Base-by-base conservation (phyloP, 2,113 vertebrate species). In the Vanacampus margaritifer region DNA sequence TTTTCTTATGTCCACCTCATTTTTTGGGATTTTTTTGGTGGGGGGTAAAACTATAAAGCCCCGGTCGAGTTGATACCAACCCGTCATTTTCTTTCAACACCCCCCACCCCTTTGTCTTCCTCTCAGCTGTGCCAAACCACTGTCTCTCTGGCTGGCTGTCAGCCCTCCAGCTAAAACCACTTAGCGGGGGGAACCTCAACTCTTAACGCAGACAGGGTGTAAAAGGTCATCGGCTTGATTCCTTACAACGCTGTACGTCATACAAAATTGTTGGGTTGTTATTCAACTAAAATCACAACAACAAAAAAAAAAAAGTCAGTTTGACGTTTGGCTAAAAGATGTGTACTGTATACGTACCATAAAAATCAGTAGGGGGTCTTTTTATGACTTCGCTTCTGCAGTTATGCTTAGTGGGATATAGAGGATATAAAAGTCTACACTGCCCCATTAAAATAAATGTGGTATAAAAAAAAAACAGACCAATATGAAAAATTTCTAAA, bases 91-190 rank as follows among this genome's bases (percentile, higher is more conserved):
- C 73, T 65, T 67, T 82, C 80, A 79, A 76, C 82, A 74, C 82
- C 69, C 66, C 70, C 65, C 64, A 16, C 64, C 74, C 69, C 62
- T 72, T 1, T 48, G 23, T 61, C 69, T 68, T 71, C 79, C 51
- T 71, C 59, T 68, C 41, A 43, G 63, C 79, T 39, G 64, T 87
- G 92, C 92, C 92, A 94, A 93, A 92, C 92, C 93, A 89, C 94
- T 94, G 94, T 93, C 94, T 95, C 94, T 92, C 74, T 86, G 88
- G 84, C 82, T 84, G 76, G 79, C 81, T 90, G 85, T 89, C 64
- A 79, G 76, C 79, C 57, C 85, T 90, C 89, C 91, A 87, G 70
- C 69, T 78, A 86, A 91, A 93, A 91, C 84, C 87, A 79, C 81
- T 86, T 77, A 79, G 83, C 62, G 48, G 79, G 72, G 69, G 76